Base-by-base conservation (phyloP, 2,113 vertebrate species). In the Upupa epops region DNA sequence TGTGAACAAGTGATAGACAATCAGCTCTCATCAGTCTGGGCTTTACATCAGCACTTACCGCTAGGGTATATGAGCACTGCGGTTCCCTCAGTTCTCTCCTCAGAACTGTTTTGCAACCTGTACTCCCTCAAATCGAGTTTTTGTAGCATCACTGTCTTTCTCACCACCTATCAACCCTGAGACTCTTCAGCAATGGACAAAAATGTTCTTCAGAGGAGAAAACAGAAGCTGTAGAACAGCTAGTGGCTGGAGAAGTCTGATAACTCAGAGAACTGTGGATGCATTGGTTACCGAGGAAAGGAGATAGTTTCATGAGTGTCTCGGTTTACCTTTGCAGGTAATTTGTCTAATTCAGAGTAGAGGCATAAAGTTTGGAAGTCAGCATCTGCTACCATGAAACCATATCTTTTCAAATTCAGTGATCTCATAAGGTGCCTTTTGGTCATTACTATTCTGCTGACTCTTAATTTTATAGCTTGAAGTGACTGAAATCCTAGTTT, bases 121-220 rank as follows among this genome's bases (percentile, higher is more conserved):
- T 42, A 7, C 36, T 51, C 46, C 7, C 20, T 60, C 32, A n/a
- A 7, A 42, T 68, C 0, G 0, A 8, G 7, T 11, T 31, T 40
- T 8, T 11, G 75, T 13, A 61, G 18, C 54, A 7, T 2, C 17
- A 1, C 11, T 46, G 40, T 7, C 7, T 8, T 71, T 26, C 29
- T 86, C 59, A 26, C 37, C 17, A 3, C 6, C 0, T 9, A 10
- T 37, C 52, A 37, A 15, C 25, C 20, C 71, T 61, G 4, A 1
- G 12, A 49, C 32, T 40, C 37, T 74, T 54, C 61, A n/a, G 14
- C 21, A 70, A 13, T 2, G 24, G 70, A 40, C 52, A 37, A 60
- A 66, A 14, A 81, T 7, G 7, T 29, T 51, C 26, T 56, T 69
- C 54, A 52, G 71, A 32, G 29, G 63, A 64, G 58, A 34, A 45